A percentile compares a stretch with the other conserved stretches of the same genome.
These are phyloP conservation scores for Coelinius sp. DNA, from an alignment of 2,888 invertebrate genomes.

Conservation along the genomic window DNA sequence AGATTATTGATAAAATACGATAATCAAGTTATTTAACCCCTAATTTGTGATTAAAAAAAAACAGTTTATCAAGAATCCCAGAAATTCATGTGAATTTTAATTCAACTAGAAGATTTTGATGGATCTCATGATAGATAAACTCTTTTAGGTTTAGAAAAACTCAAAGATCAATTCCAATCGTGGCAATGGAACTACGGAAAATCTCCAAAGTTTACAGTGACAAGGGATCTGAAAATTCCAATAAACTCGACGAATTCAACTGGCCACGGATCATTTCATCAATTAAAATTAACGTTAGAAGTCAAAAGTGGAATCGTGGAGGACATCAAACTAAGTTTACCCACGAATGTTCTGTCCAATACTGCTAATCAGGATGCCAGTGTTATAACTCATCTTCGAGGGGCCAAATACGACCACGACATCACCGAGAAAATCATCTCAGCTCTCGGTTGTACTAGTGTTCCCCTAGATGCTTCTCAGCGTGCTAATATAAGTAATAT, in stretches of 20 bases:
- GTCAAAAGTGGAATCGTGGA: constrained; percentile 78
- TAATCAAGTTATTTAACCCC: too few relatives aligned
- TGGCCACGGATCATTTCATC: constrained; percentile 63
- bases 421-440: constrained; percentile 75
- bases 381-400: constrained; percentile 77
- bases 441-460: constrained; percentile 65
- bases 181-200: constrained; percentile 94
- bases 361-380: constrained; percentile 77
- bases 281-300: constrained; percentile 76
- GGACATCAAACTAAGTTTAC: constrained; percentile 78
- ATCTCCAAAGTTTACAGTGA: constrained; percentile 87
- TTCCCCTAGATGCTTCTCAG: constrained; percentile 50
- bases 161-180: constrained; percentile 79
- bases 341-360: constrained; percentile 74
- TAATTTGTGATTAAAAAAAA: too few relatives aligned
- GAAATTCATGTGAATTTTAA: too few relatives aligned
- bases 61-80: too few relatives aligned
- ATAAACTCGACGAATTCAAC: constrained; percentile 45
- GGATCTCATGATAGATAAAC: too few relatives aligned
- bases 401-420: constrained; percentile 76
- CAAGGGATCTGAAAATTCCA: constrained; percentile 77
- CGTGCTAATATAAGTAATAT: constrained; percentile 59
- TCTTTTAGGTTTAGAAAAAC: constrained; percentile 77
- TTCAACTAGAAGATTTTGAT: too few relatives aligned
- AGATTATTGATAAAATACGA: too few relatives aligned